Base-by-base conservation (phyloP, 1,140 invertebrate genomes). In the Drosophila tani region DNA sequence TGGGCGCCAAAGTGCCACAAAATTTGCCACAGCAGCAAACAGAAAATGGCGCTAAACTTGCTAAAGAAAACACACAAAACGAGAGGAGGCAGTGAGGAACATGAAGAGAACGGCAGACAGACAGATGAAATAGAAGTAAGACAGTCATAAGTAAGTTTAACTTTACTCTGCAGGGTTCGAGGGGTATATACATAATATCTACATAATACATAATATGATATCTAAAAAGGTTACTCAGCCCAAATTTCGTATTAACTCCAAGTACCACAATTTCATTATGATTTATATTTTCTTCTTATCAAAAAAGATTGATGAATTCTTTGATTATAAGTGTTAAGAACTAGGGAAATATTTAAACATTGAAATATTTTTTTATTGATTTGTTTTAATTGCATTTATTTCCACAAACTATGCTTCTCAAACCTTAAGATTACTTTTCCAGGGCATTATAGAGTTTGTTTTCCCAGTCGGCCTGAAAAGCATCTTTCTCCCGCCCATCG, bases 1-100 rank as follows among this genome's bases (percentile, higher is more conserved):
- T 88, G 84, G 74, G 78, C 84, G 80, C 85, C 85, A 84, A 88
- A 90, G 85, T 73, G 78, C 85, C 85, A 85, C 85, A 84, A 88
- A 90, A 88, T 75, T 71, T 65, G 66, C 57, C 63, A 77, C 56
- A 73, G 82, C 63, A 50, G 59, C 55, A 66, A 84, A 62, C 55
- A 55, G 66, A 74, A 80, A 84, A 69, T 69, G 73, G 83, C 83
- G 83, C 79, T 67, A 78, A 85, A 84, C 51, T 85, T 85, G 62
- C 74, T 43, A 71, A 70, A 66, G 71, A 87, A 88, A 81, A 14
- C 51, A 49, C 27, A 66, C 59, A 65, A 58, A 71, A 11, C 17
- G 49, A 17, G 12, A 45, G n/a, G 38, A 24, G 29, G 32, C 60
- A 47, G 57, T 51, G 50, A 58, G 47, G 51, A 65, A 57, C 47